Percentiles rank a stretch among this genome's conserved stretches.
Conservation (phyloP, 2,888 invertebrate genomes). For the Sepioteuthis lessoniana region DNA sequence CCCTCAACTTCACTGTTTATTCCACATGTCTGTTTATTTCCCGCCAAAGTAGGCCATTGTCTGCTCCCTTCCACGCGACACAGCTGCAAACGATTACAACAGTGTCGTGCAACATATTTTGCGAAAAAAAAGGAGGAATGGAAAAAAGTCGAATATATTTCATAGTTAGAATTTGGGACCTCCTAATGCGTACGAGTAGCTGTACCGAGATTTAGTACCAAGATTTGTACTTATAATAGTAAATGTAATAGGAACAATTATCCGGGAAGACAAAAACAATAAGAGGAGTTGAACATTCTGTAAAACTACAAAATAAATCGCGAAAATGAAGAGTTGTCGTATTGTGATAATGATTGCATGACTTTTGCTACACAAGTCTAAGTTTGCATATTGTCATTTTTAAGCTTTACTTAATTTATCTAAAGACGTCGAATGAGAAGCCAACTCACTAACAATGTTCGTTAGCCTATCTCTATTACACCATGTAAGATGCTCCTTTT, state of each 20-base stretch:
- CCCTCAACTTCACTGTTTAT: too few relatives aligned
- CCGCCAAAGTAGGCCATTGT: neutral
- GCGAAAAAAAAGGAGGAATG: neutral
- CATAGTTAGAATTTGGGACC: neutral
- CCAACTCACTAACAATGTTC: too few relatives aligned
- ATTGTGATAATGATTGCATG: too few relatives aligned
- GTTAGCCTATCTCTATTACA: too few relatives aligned
- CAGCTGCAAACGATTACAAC: constrained; percentile 6
- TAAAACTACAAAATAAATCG: too few relatives aligned
- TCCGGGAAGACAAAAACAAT: neutral
- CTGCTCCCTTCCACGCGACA: neutral
- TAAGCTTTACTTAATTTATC: too few relatives aligned
- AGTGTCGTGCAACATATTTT: neutral
- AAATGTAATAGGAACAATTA: neutral
- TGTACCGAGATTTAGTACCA: neutral
- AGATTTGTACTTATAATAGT: neutral
- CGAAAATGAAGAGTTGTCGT: too few relatives aligned
- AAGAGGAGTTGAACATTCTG: too few relatives aligned
- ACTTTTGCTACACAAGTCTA: too few relatives aligned
- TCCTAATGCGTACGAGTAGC: neutral
- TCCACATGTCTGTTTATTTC: neutral
- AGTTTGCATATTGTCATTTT: too few relatives aligned
- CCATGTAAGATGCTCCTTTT: too few relatives aligned
- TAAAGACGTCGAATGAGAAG: too few relatives aligned
- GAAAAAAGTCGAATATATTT: neutral